Evolutionary conservation across 2,797 vertebrate genomes (phyloP).

Genomic region (Benthosema pterotum): DNA sequence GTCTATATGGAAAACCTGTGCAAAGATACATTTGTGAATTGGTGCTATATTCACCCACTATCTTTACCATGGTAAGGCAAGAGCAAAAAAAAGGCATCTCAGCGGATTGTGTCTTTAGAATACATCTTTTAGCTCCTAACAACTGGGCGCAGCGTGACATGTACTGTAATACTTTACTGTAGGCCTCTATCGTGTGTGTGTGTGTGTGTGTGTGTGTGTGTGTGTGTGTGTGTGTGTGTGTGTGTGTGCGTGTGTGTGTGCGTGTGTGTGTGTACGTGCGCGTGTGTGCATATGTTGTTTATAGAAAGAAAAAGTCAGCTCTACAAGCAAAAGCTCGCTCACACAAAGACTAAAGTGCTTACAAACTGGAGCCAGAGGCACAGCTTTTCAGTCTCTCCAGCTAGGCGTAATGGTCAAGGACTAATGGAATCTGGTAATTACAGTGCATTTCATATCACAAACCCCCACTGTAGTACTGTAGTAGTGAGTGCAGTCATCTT

Average conservation of each 20-base stretch:
- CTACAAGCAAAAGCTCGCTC: slow-evolving; percentile 71
- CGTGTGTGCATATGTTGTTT: too few relatives aligned
- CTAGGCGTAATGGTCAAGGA: slow-evolving; percentile 38
- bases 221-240: too few relatives aligned
- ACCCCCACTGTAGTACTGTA: too few relatives aligned
- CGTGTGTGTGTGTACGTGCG: too few relatives aligned
- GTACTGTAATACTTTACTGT: too few relatives aligned
- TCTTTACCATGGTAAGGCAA: slow-evolving; percentile 14
- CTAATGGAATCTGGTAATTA: slow-evolving; percentile 31
- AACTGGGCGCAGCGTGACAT: slow-evolving; percentile 32
- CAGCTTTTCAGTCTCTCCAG: too few relatives aligned
- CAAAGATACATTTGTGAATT: slow-evolving; percentile 51
- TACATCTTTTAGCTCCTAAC: slow-evolving; percentile 15
- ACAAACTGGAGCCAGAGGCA: slow-evolving; percentile 54
- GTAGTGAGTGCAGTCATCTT: slow-evolving; percentile 1
- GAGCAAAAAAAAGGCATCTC: slow-evolving; percentile 26
- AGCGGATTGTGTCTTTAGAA: slow-evolving; percentile 7
- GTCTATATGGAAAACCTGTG: slow-evolving; percentile 56
- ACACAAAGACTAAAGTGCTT: slow-evolving; percentile 80
- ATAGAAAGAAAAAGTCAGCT: slow-evolving; percentile 63
- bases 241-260: too few relatives aligned
- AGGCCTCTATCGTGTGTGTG: too few relatives aligned
- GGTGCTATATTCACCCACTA: slow-evolving; percentile 22
- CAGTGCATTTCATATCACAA: slow-evolving; percentile 23
- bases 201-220: too few relatives aligned